These are phyloP conservation scores for Apotomis turbidana DNA, from an alignment of 2,888 invertebrate genomes.

Conservation along the genomic window DNA sequence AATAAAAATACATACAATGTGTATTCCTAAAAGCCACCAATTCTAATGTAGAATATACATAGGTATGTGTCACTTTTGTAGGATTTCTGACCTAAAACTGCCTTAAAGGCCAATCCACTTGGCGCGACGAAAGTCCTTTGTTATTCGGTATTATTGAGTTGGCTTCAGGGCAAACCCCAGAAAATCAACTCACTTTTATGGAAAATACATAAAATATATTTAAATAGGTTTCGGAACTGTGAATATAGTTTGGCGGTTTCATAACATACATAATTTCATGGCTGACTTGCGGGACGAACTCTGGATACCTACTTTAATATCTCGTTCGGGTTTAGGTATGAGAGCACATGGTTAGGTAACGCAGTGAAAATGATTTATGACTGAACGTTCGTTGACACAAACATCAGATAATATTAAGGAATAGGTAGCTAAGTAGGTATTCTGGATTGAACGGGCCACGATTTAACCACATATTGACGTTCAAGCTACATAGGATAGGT, in stretches of 20 bases:
- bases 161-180: neutral
- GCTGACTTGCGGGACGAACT: neutral
- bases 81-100: neutral
- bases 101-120: neutral
- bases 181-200: neutral
- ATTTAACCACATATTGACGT: too few species aligned
- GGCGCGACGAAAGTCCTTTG: neutral
- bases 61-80: neutral
- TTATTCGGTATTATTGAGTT: neutral
- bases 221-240: neutral
- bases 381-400: neutral
- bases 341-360: neutral
- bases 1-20: too few species aligned
- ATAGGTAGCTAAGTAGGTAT: neutral
- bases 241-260: neutral
- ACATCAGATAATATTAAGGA: neutral
- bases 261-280: neutral
- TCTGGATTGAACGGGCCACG: too few species aligned
- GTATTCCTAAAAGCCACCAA: too few species aligned
- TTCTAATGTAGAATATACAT: too few species aligned
- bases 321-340: neutral
- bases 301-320: neutral
- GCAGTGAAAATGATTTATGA: conserved; percentile 8
- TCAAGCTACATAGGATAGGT: too few species aligned
- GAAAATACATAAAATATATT: neutral